phyloP scores from a whole-genome alignment of 1,140 invertebrate genomes.

The Caligus rogercresseyi region DNA sequence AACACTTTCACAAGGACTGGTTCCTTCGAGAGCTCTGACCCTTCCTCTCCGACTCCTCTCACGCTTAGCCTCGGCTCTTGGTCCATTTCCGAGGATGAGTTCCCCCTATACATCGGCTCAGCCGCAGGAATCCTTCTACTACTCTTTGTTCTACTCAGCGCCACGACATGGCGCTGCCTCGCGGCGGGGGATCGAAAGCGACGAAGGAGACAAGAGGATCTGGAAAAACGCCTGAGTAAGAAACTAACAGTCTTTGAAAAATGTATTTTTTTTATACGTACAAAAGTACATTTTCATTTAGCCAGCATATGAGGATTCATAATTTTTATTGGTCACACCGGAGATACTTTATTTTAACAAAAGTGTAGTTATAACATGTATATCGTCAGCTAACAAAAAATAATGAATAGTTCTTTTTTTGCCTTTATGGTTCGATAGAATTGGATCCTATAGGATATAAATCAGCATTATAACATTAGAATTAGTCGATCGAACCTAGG shows the following conservation, averaged over 20 bases:
- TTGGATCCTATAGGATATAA: no score
- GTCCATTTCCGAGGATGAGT: conserved; percentile 10
- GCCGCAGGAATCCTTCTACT: conserved; percentile 10
- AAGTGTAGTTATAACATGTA: not conserved
- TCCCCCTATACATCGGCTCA: conserved; percentile 7
- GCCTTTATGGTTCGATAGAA: no score
- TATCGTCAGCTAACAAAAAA: not conserved
- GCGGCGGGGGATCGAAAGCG: not conserved
- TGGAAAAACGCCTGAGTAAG: not conserved
- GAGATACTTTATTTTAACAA: no score
- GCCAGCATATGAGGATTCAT: no score
- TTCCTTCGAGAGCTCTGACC: not conserved
- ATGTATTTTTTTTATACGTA: no score
- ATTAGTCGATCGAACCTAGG: no score
- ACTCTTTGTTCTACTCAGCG: not conserved
- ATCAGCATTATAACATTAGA: no score
- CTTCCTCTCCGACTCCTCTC: conserved; percentile 1
- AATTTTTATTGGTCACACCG: no score
- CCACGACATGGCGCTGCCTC: conserved; percentile 6
- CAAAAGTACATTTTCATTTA: no score
- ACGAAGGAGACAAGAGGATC: not conserved
- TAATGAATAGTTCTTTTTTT: no score
- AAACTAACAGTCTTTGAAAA: no score
- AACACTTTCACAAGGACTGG: not conserved
- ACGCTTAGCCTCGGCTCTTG: conserved; percentile 12